Percentiles rank a stretch among this genome's conserved stretches.
Evolutionary conservation across 2,797 vertebrate species (phyloP).

Genomic region (Chiroxiphia lanceolata): DNA sequence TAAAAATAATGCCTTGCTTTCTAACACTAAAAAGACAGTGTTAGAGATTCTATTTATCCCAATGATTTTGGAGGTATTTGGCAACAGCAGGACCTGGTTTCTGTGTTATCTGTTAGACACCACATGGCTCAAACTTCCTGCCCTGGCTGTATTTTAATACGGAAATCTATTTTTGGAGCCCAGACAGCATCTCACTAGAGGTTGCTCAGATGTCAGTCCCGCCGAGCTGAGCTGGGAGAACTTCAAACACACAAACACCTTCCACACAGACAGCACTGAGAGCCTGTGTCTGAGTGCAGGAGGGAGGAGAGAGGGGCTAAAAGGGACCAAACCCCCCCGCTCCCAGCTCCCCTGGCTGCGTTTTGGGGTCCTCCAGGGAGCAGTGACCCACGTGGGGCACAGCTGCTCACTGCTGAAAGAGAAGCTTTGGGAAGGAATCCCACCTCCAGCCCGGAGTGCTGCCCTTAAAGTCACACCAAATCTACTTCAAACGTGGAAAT

Average conservation of each 20-base stretch:
- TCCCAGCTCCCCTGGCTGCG: neutral
- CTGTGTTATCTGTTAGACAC: neutral
- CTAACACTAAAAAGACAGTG: neutral
- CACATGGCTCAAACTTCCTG: neutral
- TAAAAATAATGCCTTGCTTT: neutral
- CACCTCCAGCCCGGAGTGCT: neutral
- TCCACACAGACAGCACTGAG: fast-evolving
- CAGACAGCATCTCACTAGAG: neutral
- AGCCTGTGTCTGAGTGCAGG: fast-evolving
- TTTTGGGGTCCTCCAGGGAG: fast-evolving
- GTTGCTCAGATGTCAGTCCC: neutral
- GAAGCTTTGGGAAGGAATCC: neutral
- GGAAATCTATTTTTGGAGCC: slow-evolving; percentile 1
- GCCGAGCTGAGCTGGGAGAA: neutral
- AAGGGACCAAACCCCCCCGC: too few relatives aligned
- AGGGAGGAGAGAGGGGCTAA: neutral
- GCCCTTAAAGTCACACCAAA: neutral
- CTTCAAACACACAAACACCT: neutral
- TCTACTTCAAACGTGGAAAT: neutral
- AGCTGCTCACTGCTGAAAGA: fast-evolving
- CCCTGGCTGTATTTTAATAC: neutral
- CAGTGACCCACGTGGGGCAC: fast-evolving
- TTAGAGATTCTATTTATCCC: neutral
- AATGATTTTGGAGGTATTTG: neutral
- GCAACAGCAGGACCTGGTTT: neutral